phyloP scores from a whole-genome alignment of 1,140 invertebrate species.

The Scaptomyza montana region DNA sequence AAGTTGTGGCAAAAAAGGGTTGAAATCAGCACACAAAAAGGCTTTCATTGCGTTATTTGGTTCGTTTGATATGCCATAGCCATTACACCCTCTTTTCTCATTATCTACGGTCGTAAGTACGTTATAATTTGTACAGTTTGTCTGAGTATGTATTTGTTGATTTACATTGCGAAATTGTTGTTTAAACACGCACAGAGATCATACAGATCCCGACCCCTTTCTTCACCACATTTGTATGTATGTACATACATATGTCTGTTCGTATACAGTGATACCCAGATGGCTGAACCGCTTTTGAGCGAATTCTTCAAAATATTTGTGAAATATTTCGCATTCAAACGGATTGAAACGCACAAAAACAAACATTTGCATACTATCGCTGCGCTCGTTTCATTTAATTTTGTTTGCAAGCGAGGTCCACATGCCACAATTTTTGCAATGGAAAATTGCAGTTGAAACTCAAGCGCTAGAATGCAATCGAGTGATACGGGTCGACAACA shows the following conservation, averaged over 20 bases:
- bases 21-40: constrained; percentile 17
- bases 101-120: constrained; percentile 11
- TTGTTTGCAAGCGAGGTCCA: constrained; percentile 13
- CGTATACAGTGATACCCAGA: constrained; percentile 16
- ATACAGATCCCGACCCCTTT: constrained; percentile 41
- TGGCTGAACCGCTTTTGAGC: constrained; percentile 66
- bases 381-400: constrained; percentile 29
- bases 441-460: constrained; percentile 12
- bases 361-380: constrained; percentile 62
- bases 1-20: constrained; percentile 35
- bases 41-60: constrained; percentile 33
- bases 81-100: constrained; percentile 25
- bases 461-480: constrained; percentile 15
- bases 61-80: constrained; percentile 41
- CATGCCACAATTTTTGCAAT: constrained; percentile 28
- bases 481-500: constrained; percentile 4
- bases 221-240: background rate
- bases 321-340: constrained; percentile 73
- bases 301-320: constrained; percentile 56
- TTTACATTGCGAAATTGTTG: constrained; percentile 70
- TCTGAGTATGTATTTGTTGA: constrained; percentile 55
- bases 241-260: constrained; percentile 2
- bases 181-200: constrained; percentile 68
- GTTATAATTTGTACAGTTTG: constrained; percentile 10
- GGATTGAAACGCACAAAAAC: constrained; percentile 69